Percentiles rank a stretch among this genome's conserved stretches.
Evolutionary conservation across 2,113 vertebrate genomes (phyloP).

Genomic region (Hippocampus zosterae): DNA sequence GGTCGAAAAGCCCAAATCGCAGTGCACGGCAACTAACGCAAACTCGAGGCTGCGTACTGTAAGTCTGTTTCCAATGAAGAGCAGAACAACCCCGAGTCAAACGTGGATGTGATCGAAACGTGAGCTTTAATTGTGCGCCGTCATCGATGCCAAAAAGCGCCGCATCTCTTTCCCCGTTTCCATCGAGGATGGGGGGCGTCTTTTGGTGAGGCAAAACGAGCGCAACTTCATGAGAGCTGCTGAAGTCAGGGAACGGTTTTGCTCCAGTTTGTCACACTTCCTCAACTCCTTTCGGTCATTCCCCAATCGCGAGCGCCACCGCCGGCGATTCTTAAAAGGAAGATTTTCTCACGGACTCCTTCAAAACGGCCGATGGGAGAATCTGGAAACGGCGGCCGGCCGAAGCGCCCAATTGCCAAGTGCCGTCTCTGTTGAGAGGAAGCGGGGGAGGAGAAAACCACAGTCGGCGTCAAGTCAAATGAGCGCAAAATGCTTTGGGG

Average conservation of each 20-base stretch:
- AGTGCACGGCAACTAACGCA: too few species aligned
- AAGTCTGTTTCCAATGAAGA: too few species aligned
- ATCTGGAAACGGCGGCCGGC: background rate
- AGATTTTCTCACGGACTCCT: background rate
- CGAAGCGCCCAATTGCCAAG: background rate
- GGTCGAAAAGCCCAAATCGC: too few species aligned
- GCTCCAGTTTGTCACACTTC: background rate
- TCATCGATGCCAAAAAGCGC: too few species aligned
- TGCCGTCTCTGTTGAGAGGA: constrained; percentile 23
- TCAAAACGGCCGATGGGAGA: background rate
- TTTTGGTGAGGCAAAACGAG: background rate
- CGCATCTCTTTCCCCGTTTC: too few species aligned
- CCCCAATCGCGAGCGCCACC: background rate
- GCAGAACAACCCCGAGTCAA: too few species aligned
- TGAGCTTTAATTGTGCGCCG: too few species aligned
- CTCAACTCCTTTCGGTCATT: too few species aligned
- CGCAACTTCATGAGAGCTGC: background rate
- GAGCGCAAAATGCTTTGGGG: background rate
- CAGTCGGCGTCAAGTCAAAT: background rate
- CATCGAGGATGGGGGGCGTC: too few species aligned
- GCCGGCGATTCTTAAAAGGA: background rate
- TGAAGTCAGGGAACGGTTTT: background rate
- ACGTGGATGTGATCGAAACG: too few species aligned
- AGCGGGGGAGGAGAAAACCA: constrained; percentile 23
- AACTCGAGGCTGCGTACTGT: too few species aligned